Base-by-base conservation (phyloP, 2,888 invertebrate genomes). In the Drosophila kanekoi region DNA sequence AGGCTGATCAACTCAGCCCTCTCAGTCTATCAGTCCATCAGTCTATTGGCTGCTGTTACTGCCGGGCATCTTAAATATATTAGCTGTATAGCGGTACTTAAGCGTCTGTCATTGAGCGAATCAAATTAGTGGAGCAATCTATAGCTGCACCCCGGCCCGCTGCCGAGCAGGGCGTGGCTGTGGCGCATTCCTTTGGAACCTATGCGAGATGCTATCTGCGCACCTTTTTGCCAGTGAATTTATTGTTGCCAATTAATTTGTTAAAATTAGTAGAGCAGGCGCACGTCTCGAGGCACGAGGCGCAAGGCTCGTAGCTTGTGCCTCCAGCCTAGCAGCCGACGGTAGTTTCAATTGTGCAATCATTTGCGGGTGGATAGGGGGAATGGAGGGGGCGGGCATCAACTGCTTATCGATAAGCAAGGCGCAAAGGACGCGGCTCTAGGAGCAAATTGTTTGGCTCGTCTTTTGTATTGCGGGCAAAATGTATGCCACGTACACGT, bases 231-330 rank as follows among this genome's bases (percentile, higher is more conserved):
- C 86, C 77, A 80, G 73, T 58, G 43, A 89, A 90, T 90, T 90
- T 90, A 90, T 90, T 87, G 91, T 87, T 86, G 87, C 90, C 91
- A 90, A 90, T 90, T 90, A 90, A 90, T 90, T 90, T 90, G 90
- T 90, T 90, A 90, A 90, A 90, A 88, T 90, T 89, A 90, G 87
- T 88, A 67, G 85, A 84, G 64, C 71, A 66, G 60, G 77, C 77
- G 62, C 57, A 70, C 74, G 84, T 48, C 62, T 61, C 63, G 61
- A 37, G 71, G 43, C 35, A 16, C 43, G 16, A 32, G 32, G 43
- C 35, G n/a, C 43, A n/a, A 32, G 32, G 35, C 44, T 51, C 20
- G 38, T 20, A 35, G 35, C 44, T 51, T 28, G 51, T 20, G 35
- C 33, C 18, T 13, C 35, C 48, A 28, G 38, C 51, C 49, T 14